Percentiles rank a stretch among this genome's conserved stretches.
These are phyloP conservation scores for Rhyacichthys aspro DNA, from an alignment of 2,797 vertebrate species.

Conservation along the genomic window DNA sequence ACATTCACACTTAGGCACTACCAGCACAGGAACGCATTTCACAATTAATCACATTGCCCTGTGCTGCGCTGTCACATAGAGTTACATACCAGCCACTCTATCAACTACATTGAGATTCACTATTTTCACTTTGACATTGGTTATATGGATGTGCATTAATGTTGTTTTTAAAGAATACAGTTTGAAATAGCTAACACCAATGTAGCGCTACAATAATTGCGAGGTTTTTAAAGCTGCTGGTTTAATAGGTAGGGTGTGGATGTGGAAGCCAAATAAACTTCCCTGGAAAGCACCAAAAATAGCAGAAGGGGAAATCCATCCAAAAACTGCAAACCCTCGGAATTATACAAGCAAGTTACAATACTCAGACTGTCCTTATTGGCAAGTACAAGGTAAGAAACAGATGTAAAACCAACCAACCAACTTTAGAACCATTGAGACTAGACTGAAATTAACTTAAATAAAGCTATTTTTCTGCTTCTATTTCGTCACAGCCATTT, in stretches of 20 bases:
- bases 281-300: constrained; percentile 55
- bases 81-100: constrained; percentile 59
- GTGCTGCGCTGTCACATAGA: constrained; percentile 60
- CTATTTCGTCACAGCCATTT: too few species aligned
- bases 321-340: constrained; percentile 41
- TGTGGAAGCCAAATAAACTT: constrained; percentile 56
- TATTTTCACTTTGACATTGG: constrained; percentile 41
- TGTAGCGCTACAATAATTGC: constrained; percentile 18
- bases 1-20: constrained; percentile 67
- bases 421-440: too few species aligned
- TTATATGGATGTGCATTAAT: constrained; percentile 5
- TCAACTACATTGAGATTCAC: constrained; percentile 41
- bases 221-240: constrained; percentile 35
- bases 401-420: too few species aligned
- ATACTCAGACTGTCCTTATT: constrained; percentile 22
- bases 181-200: constrained; percentile 12
- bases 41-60: constrained; percentile 64
- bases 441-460: too few species aligned
- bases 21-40: constrained; percentile 61
- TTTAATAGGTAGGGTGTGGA: constrained; percentile 65
- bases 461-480: too few species aligned
- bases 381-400: constrained; percentile 17
- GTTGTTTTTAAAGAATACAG: constrained; percentile 10
- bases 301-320: constrained; percentile 53
- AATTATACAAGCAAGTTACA: constrained; percentile 39